Evolutionary conservation across 1,140 invertebrate species (phyloP).

Genomic region (Pteromalus puparum): DNA sequence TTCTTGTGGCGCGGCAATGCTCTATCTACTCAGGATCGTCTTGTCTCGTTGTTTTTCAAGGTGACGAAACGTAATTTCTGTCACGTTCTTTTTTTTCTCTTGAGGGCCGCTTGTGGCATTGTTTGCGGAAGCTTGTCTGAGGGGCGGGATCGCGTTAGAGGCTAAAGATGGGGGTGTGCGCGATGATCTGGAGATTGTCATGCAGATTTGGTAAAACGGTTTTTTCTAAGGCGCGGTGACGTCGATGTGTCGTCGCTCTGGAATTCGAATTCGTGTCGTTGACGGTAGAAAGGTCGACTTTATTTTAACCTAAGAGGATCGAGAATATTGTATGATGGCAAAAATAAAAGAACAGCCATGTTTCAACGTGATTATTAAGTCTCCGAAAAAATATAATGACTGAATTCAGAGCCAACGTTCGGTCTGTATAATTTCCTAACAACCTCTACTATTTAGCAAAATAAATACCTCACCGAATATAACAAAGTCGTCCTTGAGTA

Average conservation of each 20-base stretch:
- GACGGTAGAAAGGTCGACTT: too few species aligned
- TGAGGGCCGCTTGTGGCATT: not conserved
- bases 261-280: too few species aligned
- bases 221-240: too few species aligned
- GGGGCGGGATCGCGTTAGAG: not conserved
- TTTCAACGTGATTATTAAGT: too few species aligned
- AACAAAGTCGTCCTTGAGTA: not conserved
- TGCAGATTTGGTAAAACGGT: not conserved
- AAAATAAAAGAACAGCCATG: too few species aligned
- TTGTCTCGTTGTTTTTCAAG: not conserved
- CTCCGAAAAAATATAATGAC: too few species aligned
- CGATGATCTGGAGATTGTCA: not conserved
- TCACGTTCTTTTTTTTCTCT: not conserved
- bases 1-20: not conserved
- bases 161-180: not conserved
- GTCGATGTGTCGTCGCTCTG: not conserved
- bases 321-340: too few species aligned
- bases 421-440: too few species aligned
- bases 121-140: constrained; percentile 6
- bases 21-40: not conserved
- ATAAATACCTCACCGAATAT: not conserved
- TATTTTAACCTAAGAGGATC: too few species aligned
- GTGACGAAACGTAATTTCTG: not conserved
- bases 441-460: too few species aligned
- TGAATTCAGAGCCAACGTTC: too few species aligned